phyloP scores from a whole-genome alignment of 2,113 vertebrate species.

The Charina bottae region DNA sequence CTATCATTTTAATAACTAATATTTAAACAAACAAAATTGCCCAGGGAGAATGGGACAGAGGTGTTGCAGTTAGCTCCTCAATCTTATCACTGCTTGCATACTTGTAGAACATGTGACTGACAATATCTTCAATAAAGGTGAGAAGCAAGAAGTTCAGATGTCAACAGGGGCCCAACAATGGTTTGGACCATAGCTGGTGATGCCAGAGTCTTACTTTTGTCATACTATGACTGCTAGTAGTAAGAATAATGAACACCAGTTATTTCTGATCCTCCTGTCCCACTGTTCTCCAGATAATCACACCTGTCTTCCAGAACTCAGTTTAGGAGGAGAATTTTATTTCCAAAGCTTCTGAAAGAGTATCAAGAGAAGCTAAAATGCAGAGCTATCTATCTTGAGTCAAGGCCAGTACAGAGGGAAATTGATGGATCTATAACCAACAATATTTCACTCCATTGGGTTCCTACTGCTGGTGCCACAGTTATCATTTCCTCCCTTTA shows the following conservation, averaged over 20 bases:
- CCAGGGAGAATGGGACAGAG: too few species aligned
- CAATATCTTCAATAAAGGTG: too few species aligned
- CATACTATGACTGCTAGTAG: background rate
- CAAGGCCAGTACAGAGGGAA: conserved; percentile 34
- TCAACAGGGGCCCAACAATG: too few species aligned
- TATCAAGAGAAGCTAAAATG: background rate
- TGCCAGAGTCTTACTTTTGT: too few species aligned
- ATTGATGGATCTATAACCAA: conserved; percentile 37
- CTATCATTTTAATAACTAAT: too few species aligned
- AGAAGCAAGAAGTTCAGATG: too few species aligned
- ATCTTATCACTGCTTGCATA: too few species aligned
- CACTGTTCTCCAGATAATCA: too few species aligned
- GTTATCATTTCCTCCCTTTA: conserved; percentile 15
- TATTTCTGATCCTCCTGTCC: background rate
- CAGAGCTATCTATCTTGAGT: conserved; percentile 12
- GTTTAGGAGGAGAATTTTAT: background rate
- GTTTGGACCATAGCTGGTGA: too few species aligned
- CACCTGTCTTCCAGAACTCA: background rate
- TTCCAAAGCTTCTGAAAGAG: background rate
- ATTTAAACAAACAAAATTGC: too few species aligned
- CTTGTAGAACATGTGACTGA: too few species aligned
- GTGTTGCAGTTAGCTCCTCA: too few species aligned
- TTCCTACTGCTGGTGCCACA: conserved; percentile 24
- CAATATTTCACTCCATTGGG: conserved; percentile 39
- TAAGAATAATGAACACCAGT: background rate